A percentile compares a stretch with the other conserved stretches of the same genome.
phyloP scores from a whole-genome alignment of 2,113 vertebrate species.

The Gambusia affinis region DNA sequence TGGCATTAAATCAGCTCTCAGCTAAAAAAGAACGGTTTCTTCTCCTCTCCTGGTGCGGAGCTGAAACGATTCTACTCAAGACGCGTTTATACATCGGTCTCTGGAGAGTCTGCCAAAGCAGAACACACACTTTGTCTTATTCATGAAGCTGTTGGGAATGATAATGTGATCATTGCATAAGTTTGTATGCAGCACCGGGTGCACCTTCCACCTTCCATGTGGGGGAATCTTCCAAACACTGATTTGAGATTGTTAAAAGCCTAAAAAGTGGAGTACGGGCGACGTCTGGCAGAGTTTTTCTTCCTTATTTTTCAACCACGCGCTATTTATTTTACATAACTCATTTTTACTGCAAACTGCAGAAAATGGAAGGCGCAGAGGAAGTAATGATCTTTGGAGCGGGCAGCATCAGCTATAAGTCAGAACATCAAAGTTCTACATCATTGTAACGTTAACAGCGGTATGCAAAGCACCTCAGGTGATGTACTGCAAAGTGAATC shows the following conservation, averaged over 20 bases:
- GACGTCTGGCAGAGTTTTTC: slow-evolving; percentile 11
- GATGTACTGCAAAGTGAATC: slow-evolving; percentile 9
- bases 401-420: slow-evolving; percentile 17
- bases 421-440: slow-evolving; percentile 32
- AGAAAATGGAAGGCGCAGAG: slow-evolving; percentile 38
- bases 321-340: slow-evolving; percentile 18
- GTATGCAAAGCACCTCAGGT: neutral
- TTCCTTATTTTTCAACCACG: slow-evolving; percentile 21
- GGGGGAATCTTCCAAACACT: slow-evolving; percentile 5
- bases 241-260: neutral
- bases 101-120: slow-evolving; percentile 46
- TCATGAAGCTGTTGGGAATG: slow-evolving; percentile 46
- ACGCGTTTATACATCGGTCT: slow-evolving; percentile 40
- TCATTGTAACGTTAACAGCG: slow-evolving; percentile 30
- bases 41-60: neutral
- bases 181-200: neutral
- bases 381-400: slow-evolving; percentile 32
- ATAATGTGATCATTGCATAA: slow-evolving; percentile 45
- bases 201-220: neutral
- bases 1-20: slow-evolving; percentile 2
- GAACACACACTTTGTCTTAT: slow-evolving; percentile 37
- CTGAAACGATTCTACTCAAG: slow-evolving; percentile 35
- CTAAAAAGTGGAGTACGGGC: neutral
- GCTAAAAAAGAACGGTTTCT: neutral
- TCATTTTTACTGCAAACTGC: slow-evolving; percentile 60